Base-by-base conservation (phyloP, 2,113 vertebrate genomes). In the Chascanopsetta lugubris region DNA sequence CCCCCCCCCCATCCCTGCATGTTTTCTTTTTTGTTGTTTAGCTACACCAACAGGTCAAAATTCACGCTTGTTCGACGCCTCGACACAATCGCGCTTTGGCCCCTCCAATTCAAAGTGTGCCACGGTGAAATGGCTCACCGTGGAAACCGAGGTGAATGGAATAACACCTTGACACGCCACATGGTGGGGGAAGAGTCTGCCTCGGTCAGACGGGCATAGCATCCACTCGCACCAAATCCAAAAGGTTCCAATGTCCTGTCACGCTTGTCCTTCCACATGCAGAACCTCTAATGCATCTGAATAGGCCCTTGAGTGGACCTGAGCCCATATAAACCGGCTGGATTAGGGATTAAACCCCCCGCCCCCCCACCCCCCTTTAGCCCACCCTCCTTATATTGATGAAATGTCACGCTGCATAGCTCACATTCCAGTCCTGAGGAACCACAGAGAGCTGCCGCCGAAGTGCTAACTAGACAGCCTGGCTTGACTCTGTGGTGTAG, bases 401-500 rank as follows among this genome's bases (percentile, higher is more conserved):
- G 73, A 91, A 92, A 92, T 92, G 91, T 88, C 91, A 91, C 54
- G 55, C 66, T 59, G 63, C 88, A 90, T 92, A 85, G 78, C 76
- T 86, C 61, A 86, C 91, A 90, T 91, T 88, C 90, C 86, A 74
- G 76, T 70, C 70, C 60, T 61, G 65, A 38, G 43, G 65, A 79
- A 71, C 75, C 77, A 84, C 74, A 84, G 75, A 77, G 67, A 61
- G 62, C 47, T 29, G 70, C 83, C 66, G 51, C 75, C 61, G 30
- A 85, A 61, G 85, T 81, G 85, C 79, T 90, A 92, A 90, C 85
- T 69, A 80, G 91, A 89, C 85, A 86, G 75, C 75, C 55, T 50
- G 58, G 73, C 61, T 64, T 49, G 30, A 61, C 42, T 76, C 77
- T 69, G 56, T 24, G 58, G 53, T 29, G 45, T 51, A 36, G 61